Evolutionary conservation across 92 coral and sea anemone species (phyloP).

Genomic region (Umimayanthus chanpuru): DNA sequence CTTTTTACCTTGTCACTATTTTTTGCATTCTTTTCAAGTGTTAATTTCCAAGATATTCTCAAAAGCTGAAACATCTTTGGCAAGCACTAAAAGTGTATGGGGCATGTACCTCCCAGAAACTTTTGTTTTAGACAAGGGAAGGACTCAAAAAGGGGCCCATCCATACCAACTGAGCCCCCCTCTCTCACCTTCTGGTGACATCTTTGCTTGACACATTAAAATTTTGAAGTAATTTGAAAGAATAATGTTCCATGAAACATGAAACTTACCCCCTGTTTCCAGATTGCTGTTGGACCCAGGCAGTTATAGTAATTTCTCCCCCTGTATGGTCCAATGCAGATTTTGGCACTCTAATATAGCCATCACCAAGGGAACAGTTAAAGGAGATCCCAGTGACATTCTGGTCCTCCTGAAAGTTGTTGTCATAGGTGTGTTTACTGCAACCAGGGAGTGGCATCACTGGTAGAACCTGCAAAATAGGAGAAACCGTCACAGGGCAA

Average conservation of each 20-base stretch:
- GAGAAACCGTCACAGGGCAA: not conserved
- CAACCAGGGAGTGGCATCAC: not conserved
- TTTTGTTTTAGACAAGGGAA: too few species aligned
- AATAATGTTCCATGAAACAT: too few species aligned
- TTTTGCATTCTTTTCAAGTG: too few species aligned
- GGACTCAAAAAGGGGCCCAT: too few species aligned
- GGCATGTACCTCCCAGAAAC: too few species aligned
- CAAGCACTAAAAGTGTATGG: too few species aligned
- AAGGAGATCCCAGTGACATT: not conserved
- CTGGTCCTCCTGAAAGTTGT: not conserved
- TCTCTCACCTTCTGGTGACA: not conserved
- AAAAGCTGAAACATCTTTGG: too few species aligned
- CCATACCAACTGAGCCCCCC: not conserved
- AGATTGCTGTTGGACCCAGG: not conserved
- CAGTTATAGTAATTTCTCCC: slow-evolving; percentile 20
- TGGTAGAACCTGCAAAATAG: not conserved
- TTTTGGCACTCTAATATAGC: slow-evolving; percentile 16
- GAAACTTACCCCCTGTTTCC: slow-evolving; percentile 12
- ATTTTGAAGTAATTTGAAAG: too few species aligned
- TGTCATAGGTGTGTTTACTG: not conserved
- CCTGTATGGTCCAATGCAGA: not conserved
- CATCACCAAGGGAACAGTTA: not conserved
- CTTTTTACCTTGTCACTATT: too few species aligned
- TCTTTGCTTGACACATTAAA: too few species aligned
- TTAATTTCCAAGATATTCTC: too few species aligned